Evolutionary conservation across 2,797 vertebrate genomes (phyloP).

Genomic region (Trematomus bernacchii): DNA sequence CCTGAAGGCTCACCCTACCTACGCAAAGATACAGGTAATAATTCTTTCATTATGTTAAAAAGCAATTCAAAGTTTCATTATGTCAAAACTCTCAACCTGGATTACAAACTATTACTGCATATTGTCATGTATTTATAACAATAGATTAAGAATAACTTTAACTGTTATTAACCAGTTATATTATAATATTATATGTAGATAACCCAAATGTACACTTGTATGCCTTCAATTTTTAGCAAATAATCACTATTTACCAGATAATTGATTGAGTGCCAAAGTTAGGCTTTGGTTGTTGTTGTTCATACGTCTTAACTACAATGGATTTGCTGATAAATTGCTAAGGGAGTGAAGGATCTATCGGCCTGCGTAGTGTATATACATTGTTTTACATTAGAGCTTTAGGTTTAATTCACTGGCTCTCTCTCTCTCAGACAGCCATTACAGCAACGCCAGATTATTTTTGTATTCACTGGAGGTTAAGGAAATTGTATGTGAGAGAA

Average conservation of each 20-base stretch:
- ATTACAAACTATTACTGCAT: not conserved
- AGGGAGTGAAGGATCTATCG: not conserved
- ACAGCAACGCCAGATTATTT: constrained; percentile 59
- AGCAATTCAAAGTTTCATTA: not conserved
- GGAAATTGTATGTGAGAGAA: constrained; percentile 54
- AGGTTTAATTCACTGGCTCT: constrained; percentile 47
- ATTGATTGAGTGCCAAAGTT: constrained; percentile 2
- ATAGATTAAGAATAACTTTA: not conserved
- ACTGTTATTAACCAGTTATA: not conserved
- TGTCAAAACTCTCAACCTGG: not conserved
- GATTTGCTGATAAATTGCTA: constrained; percentile 11
- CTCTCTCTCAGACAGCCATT: constrained; percentile 52
- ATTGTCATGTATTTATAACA: constrained; percentile 1
- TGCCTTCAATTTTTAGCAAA: constrained; percentile 2
- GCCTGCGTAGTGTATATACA: constrained; percentile 23
- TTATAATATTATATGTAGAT: not conserved
- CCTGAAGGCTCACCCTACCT: constrained; percentile 32
- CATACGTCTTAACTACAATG: constrained; percentile 8
- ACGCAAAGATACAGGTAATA: constrained; percentile 14
- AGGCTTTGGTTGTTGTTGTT: constrained; percentile 6
- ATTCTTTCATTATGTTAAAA: not conserved
- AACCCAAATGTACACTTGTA: not conserved
- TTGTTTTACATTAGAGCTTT: constrained; percentile 47
- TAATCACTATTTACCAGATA: constrained; percentile 5
- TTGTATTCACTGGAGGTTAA: constrained; percentile 57